phyloP scores from a whole-genome alignment of 2,888 invertebrate species.

The Pheosia gnoma region DNA sequence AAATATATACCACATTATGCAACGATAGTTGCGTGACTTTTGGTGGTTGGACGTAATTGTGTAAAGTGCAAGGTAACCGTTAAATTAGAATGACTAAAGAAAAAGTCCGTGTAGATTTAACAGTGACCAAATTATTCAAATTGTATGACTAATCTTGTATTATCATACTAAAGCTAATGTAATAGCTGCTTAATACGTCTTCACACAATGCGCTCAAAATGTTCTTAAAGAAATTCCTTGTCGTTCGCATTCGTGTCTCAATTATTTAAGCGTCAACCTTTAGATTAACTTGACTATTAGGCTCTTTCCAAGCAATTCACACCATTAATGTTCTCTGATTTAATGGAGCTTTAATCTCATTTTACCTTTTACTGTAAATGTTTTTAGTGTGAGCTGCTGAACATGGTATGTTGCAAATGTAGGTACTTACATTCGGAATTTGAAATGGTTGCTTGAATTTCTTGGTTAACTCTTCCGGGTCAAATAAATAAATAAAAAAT shows the following conservation, averaged over 20 bases:
- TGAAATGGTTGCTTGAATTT: neutral
- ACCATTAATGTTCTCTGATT: slow-evolving; percentile 42
- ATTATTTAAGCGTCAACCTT: slow-evolving; percentile 15
- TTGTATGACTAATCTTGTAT: too few species aligned
- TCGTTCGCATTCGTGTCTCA: neutral
- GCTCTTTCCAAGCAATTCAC: slow-evolving; percentile 54
- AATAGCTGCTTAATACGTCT: too few species aligned
- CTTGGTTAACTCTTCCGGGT: neutral
- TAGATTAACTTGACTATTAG: slow-evolving; percentile 52
- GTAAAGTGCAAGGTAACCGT: neutral
- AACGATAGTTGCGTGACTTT: slow-evolving; percentile 6
- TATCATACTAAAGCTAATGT: too few species aligned
- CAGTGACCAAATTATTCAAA: too few species aligned
- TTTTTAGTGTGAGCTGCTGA: neutral
- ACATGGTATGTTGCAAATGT: neutral
- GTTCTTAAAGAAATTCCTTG: slow-evolving; percentile 1
- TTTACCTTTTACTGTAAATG: neutral
- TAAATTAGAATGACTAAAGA: neutral
- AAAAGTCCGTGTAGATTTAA: neutral
- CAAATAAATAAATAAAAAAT: neutral
- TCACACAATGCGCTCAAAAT: neutral
- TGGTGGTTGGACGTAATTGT: neutral
- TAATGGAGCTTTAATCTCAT: neutral
- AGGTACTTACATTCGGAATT: too few species aligned
- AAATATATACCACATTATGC: neutral